These are phyloP conservation scores for Mesocentrotus franciscanus DNA, from an alignment of 53 echinoderm and acorn worm genomes.

Conservation along the genomic window DNA sequence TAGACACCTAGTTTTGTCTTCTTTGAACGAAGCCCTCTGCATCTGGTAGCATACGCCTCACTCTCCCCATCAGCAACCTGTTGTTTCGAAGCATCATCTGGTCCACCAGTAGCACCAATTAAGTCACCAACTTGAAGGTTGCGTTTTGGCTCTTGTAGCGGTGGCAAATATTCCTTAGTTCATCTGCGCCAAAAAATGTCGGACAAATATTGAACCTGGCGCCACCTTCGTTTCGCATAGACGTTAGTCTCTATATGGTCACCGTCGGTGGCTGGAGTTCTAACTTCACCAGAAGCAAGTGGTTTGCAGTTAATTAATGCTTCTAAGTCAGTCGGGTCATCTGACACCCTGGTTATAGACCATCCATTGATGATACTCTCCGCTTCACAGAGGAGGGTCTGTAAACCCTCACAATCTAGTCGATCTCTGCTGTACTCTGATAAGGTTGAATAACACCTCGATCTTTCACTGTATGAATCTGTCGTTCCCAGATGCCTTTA, in stretches of 20 bases:
- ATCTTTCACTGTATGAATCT: slow-evolving; percentile 74
- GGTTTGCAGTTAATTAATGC: slow-evolving; percentile 56
- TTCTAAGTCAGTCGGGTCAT: slow-evolving; percentile 66
- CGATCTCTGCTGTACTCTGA: slow-evolving; percentile 76
- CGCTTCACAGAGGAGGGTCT: slow-evolving; percentile 71
- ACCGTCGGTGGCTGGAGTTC: neutral
- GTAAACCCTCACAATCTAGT: slow-evolving; percentile 55
- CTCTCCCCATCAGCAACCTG: slow-evolving; percentile 59
- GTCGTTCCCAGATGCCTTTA: slow-evolving; percentile 78
- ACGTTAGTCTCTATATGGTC: slow-evolving; percentile 5
- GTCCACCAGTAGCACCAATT: slow-evolving; percentile 70
- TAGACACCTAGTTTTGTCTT: neutral
- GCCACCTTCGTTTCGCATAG: slow-evolving; percentile 58
- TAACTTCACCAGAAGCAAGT: slow-evolving; percentile 71
- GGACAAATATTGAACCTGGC: slow-evolving; percentile 42
- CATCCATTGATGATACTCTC: slow-evolving; percentile 75
- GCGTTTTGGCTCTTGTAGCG: slow-evolving; percentile 56
- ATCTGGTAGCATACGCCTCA: slow-evolving; percentile 60
- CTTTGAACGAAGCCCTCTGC: slow-evolving; percentile 63
- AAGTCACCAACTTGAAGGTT: slow-evolving; percentile 64
- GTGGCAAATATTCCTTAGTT: slow-evolving; percentile 33
- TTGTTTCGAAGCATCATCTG: slow-evolving; percentile 41
- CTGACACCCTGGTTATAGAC: slow-evolving; percentile 62
- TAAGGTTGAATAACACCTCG: slow-evolving; percentile 60
- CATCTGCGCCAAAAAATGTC: slow-evolving; percentile 48